A percentile compares a stretch with the other conserved stretches of the same genome.
These are phyloP conservation scores for Colletes collaris DNA, from an alignment of 2,888 invertebrate genomes.

Conservation along the genomic window DNA sequence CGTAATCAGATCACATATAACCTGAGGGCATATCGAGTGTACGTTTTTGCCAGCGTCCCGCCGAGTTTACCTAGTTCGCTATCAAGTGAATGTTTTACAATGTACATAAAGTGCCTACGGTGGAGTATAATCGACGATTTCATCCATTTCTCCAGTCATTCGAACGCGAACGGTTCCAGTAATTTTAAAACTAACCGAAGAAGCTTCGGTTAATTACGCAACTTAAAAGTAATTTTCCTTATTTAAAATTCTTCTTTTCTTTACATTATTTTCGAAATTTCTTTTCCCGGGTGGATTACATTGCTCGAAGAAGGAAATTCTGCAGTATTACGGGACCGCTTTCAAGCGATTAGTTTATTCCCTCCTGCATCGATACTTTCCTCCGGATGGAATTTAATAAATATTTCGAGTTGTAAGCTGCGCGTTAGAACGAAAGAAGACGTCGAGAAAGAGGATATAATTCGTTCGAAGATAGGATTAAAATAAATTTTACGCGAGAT, in stretches of 20 bases:
- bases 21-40: conserved; percentile 52
- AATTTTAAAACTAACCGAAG: background rate
- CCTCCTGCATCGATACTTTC: background rate
- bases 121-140: conserved; percentile 10
- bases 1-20: conserved; percentile 52
- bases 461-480: background rate
- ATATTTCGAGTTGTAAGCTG: background rate
- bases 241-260: no score
- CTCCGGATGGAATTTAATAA: background rate
- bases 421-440: background rate
- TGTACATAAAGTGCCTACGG: conserved; percentile 50
- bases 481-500: background rate
- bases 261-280: background rate
- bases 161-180: background rate
- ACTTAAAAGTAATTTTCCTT: background rate
- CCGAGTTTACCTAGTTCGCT: conserved; percentile 34
- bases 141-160: conserved; percentile 14
- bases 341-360: conserved; percentile 10
- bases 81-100: conserved; percentile 20
- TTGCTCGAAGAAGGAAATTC: conserved; percentile 8
- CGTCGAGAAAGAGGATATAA: background rate
- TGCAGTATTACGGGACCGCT: background rate
- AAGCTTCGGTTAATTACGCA: background rate
- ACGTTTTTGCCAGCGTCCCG: conserved; percentile 48
- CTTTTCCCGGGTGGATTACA: background rate